Conservation (phyloP, 2,113 vertebrate species). For the Pterocles gutturalis region DNA sequence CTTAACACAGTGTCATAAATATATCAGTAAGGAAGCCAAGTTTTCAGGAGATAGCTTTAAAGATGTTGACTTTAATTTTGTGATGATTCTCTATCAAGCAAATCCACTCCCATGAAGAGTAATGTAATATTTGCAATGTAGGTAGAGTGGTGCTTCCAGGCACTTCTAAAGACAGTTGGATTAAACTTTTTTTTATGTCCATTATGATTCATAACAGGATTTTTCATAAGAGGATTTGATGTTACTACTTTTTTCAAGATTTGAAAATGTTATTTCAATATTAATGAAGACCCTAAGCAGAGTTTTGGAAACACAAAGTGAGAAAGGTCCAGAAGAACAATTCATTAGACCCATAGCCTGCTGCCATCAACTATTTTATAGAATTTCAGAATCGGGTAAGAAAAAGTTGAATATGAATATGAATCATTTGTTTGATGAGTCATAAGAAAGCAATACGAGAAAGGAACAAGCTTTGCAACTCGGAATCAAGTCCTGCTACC, state of each 20-base stretch:
- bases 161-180: background rate
- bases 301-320: background rate
- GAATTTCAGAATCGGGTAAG: background rate
- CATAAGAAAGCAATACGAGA: background rate
- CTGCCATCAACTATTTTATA: background rate
- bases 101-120: background rate
- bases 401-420: background rate
- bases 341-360: background rate
- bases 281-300: background rate
- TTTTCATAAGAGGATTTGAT: background rate
- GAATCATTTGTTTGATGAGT: background rate
- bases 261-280: background rate
- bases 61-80: background rate
- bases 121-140: background rate
- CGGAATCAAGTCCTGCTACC: background rate
- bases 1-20: background rate
- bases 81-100: background rate
- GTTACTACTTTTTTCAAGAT: background rate
- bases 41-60: background rate
- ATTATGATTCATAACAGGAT: background rate
- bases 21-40: background rate
- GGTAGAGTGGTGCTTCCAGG: background rate
- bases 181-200: background rate
- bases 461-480: background rate
- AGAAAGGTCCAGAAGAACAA: background rate